phyloP scores from a whole-genome alignment of 2,888 invertebrate genomes.

The Pyrochroa serraticornis region DNA sequence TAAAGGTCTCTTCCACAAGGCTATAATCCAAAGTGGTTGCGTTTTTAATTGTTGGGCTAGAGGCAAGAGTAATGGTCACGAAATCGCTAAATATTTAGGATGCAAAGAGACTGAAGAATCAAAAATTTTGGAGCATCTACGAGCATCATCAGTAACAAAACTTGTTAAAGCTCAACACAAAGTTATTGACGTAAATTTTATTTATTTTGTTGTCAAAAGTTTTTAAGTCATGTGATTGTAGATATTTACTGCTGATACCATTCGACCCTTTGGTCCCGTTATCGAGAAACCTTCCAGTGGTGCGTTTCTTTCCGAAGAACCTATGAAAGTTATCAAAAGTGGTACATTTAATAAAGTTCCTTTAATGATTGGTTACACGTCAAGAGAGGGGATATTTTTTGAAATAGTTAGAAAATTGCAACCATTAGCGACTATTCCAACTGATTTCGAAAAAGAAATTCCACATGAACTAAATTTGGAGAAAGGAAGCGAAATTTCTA shows the following conservation, averaged over 20 bases:
- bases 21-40: conserved; percentile 49
- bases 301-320: conserved; percentile 39
- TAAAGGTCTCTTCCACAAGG: conserved; percentile 52
- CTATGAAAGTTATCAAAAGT: conserved; percentile 46
- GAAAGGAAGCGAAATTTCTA: conserved; percentile 39
- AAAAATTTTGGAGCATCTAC: background rate
- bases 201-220: background rate
- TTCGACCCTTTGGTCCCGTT: conserved; percentile 44
- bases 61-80: background rate
- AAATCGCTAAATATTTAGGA: background rate
- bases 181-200: too few species aligned
- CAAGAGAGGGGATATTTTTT: conserved; percentile 52
- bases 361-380: conserved; percentile 53
- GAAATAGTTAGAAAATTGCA: conserved; percentile 43
- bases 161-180: too few species aligned
- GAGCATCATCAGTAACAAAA: background rate
- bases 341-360: conserved; percentile 53
- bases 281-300: conserved; percentile 19
- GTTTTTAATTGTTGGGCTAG: conserved; percentile 32
- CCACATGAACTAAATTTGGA: conserved; percentile 42
- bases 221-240: conserved; percentile 20
- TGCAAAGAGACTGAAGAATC: background rate
- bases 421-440: conserved; percentile 21
- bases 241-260: conserved; percentile 32
- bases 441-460: conserved; percentile 40